Conservation (phyloP, 1,140 invertebrate genomes). For the Agraylea sexmaculata region DNA sequence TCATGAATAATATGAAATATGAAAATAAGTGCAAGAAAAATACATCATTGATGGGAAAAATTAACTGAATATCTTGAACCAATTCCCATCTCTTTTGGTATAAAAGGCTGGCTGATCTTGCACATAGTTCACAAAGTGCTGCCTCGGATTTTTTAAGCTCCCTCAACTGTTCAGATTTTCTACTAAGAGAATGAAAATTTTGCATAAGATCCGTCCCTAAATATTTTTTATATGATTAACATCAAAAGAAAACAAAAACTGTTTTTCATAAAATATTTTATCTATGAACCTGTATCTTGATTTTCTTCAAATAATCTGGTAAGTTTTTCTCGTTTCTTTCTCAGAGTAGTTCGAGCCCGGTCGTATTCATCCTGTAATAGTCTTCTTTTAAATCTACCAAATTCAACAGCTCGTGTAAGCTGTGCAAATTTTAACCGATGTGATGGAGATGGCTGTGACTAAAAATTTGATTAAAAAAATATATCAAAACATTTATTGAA, state of each 20-base stretch:
- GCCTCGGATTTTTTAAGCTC: conserved; percentile 27
- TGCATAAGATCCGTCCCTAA: conserved; percentile 36
- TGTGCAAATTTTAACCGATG: conserved; percentile 33
- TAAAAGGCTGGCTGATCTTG: conserved; percentile 26
- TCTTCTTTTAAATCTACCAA: conserved; percentile 34
- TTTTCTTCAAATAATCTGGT: conserved; percentile 35
- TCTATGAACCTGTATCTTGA: conserved; percentile 31
- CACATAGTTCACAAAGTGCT: conserved; percentile 28
- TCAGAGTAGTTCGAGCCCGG: conserved; percentile 31
- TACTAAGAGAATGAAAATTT: conserved; percentile 31
- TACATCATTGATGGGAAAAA: conserved; percentile 18
- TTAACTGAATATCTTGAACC: conserved; percentile 21
- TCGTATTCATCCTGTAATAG: conserved; percentile 38
- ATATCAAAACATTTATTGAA: background rate
- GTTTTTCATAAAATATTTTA: too few species aligned
- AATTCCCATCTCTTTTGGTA: conserved; percentile 23
- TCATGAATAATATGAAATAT: background rate
- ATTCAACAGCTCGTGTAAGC: conserved; percentile 35
- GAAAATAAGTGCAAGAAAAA: background rate
- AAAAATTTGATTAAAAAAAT: conserved; percentile 9
- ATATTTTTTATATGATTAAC: too few species aligned
- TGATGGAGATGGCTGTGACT: conserved; percentile 38
- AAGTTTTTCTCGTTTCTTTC: conserved; percentile 32
- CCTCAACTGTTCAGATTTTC: conserved; percentile 26
- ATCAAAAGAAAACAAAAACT: too few species aligned